Base-by-base conservation (phyloP, 1,140 invertebrate genomes). In the Pogonomyrmex californicus region DNA sequence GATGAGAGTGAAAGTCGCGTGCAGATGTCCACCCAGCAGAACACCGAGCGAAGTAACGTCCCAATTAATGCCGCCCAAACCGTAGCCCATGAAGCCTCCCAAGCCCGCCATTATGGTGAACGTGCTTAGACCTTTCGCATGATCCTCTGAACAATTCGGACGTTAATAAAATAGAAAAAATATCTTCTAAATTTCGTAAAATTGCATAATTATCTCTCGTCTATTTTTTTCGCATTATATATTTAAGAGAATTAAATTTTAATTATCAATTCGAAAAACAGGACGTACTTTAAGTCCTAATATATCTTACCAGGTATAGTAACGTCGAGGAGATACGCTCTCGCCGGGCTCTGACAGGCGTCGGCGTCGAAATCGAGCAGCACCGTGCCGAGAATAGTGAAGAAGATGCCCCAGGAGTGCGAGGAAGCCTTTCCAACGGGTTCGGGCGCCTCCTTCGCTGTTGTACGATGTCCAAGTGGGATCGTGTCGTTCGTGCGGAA, bases 71-170 rank as follows among this genome's bases (percentile, higher is more conserved):
- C 98, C 98, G 17, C 99, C 98, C 90, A 99, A 96, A 3, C 97
- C 97, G 93, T 99, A 99, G 0, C 99, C 99, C 93, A 99, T 96
- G 90, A 98, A 98, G 14, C 99, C 99, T 7, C 99, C 99, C 0
- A 99, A 95, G 0, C 99, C 99, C 1, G 99, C 99, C 98, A 99
- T 99, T 81, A 99, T 97, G 0, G 99, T 99, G 91, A 99, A 99
- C 1, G 98, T 99, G 87, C 98, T 99, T 1, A 99, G 95, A 0
- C 99, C 99, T 89, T 97, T 97, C 0, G 98, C 98, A 93, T 99
- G 99, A 93, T 99, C 99, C 95, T 99, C 98, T 97, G 70, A 0
- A 83, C 85, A 87, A 79, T 60, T 58, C n/a, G 30, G 9, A 73
- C 12, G 9, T 85, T 51, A 56, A 78, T 41, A n/a, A 56, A 38